Evolutionary conservation across 1,140 invertebrate species (phyloP).

Genomic region (Magallana ariakensis): DNA sequence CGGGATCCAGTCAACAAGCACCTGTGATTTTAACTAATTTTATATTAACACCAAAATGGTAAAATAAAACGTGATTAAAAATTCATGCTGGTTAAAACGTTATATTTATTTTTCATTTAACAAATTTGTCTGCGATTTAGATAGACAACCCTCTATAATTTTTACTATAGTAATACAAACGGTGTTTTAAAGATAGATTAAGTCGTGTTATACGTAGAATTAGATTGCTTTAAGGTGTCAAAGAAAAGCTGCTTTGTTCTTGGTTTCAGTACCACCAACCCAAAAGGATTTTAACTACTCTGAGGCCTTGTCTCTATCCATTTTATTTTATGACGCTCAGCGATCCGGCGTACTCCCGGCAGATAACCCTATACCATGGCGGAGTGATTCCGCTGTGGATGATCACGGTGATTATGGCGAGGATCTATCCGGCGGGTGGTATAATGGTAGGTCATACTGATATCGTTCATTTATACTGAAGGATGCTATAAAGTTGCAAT

Average conservation of each 20-base stretch:
- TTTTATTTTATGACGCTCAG: slow-evolving; percentile 85
- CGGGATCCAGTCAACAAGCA: too few relatives aligned
- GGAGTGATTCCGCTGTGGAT: slow-evolving; percentile 82
- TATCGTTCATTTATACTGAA: slow-evolving; percentile 3
- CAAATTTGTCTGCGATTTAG: too few relatives aligned
- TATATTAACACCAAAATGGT: too few relatives aligned
- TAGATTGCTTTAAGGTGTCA: too few relatives aligned
- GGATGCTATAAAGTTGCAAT: background rate
- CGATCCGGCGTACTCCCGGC: slow-evolving; percentile 83
- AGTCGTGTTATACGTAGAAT: too few relatives aligned
- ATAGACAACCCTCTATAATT: too few relatives aligned
- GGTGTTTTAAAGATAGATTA: too few relatives aligned
- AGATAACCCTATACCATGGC: slow-evolving; percentile 82
- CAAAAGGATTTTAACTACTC: slow-evolving; percentile 79
- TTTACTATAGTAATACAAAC: too few relatives aligned
- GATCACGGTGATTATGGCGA: slow-evolving; percentile 82
- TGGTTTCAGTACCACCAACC: background rate
- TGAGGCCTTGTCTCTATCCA: slow-evolving; percentile 81
- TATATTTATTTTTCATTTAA: background rate
- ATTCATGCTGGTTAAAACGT: too few relatives aligned
- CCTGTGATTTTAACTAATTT: too few relatives aligned
- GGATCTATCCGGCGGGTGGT: slow-evolving; percentile 85
- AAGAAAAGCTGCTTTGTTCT: background rate
- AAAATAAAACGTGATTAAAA: too few relatives aligned
- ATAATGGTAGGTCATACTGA: slow-evolving; percentile 78